Evolutionary conservation across 2,113 vertebrate genomes (phyloP).

Genomic region (crab-eating macaque (Macaca fascicularis)): T2T-MFA8v1.1 NC_088375.1:129994001-129994500

Average conservation of each 20-base stretch:
- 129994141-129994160: not conserved
- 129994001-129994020: not conserved
- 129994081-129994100: not conserved
- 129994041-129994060: not conserved
- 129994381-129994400: conserved; percentile 92
- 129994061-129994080: not conserved
- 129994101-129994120: conserved; percentile 34
- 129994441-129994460: conserved; percentile 91
- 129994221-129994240: conserved; percentile 21
- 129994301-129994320: conserved; percentile 78
- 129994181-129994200: conserved; percentile 59
- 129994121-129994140: not conserved
- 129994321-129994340: conserved; percentile 82
- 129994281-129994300: conserved; percentile 69
- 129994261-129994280: conserved; percentile 27
- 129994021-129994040: not conserved
- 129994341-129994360: conserved; percentile 85
- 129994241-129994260: conserved; percentile 74
- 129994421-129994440: conserved; percentile 93
- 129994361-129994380: conserved; percentile 85
- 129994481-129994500: conserved; percentile 84
- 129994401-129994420: conserved; percentile 89
- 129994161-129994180: conserved; percentile 24
- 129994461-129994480: conserved; percentile 84
- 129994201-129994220: conserved; percentile 54